These are phyloP conservation scores for Botia almorhae DNA, from an alignment of 2,797 vertebrate genomes.

Conservation along the genomic window DNA sequence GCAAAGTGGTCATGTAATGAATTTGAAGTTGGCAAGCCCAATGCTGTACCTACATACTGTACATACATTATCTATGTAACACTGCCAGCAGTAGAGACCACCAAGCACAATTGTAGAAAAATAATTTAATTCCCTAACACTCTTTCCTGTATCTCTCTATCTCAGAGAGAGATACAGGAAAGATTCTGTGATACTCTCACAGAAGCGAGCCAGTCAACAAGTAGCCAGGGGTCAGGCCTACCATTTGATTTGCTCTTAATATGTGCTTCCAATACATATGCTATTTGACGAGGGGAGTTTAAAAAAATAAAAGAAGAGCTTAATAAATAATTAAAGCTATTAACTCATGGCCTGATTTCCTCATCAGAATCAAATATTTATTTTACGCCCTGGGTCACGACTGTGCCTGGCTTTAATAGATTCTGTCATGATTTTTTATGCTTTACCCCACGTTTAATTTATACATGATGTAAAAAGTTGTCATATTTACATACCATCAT, in stretches of 20 bases:
- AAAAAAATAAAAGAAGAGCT: constrained; percentile 5
- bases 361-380: constrained; percentile 55
- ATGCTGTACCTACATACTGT: constrained; percentile 8
- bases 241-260: constrained; percentile 33
- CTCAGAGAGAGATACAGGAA: too few species aligned
- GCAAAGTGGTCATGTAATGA: constrained; percentile 36
- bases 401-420: constrained; percentile 38
- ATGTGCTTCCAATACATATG: not conserved
- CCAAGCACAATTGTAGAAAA: constrained; percentile 20
- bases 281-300: constrained; percentile 27
- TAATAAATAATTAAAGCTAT: constrained; percentile 55
- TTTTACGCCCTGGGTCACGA: constrained; percentile 27
- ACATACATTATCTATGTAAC: constrained; percentile 3
- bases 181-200: too few species aligned
- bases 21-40: constrained; percentile 36
- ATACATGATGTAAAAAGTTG: not conserved
- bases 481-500: not conserved
- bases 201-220: constrained; percentile 15
- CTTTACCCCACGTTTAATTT: constrained; percentile 7
- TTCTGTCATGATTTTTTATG: constrained; percentile 33
- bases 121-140: constrained; percentile 4
- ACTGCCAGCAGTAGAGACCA: constrained; percentile 16
- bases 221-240: constrained; percentile 25
- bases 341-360: constrained; percentile 35
- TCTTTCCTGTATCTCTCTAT: not conserved